These are phyloP conservation scores for Philereme transversata DNA, from an alignment of 2,888 invertebrate genomes.

Conservation along the genomic window DNA sequence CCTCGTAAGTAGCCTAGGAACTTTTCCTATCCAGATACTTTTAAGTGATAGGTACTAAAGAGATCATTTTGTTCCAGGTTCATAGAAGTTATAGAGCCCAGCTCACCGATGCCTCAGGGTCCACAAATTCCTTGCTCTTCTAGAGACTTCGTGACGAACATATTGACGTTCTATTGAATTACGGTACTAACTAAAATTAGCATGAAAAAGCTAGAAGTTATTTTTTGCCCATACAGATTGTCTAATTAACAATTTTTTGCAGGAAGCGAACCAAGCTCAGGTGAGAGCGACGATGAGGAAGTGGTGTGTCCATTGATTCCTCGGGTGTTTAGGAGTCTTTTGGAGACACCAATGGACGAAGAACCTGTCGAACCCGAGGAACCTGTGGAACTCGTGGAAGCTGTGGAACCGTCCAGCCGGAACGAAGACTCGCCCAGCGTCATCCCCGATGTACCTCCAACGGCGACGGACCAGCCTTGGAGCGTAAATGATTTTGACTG, in stretches of 20 bases:
- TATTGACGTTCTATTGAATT: no score
- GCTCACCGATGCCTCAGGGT: neutral
- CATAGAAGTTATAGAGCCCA: constrained; percentile 3
- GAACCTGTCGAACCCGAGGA: neutral
- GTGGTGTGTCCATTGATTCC: neutral
- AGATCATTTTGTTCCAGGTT: constrained; percentile 6
- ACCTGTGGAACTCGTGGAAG: no score
- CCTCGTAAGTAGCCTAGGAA: constrained; percentile 8
- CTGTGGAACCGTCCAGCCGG: no score
- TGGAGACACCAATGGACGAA: constrained; percentile 7
- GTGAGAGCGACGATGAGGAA: constrained; percentile 3
- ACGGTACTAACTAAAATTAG: no score
- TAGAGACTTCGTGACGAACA: neutral
- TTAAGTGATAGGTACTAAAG: constrained; percentile 4
- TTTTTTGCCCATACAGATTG: no score
- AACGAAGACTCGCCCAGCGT: constrained; percentile 1
- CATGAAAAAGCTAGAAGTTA: no score
- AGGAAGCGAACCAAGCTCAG: constrained; percentile 9
- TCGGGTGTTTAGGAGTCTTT: constrained; percentile 2
- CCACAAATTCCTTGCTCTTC: neutral
- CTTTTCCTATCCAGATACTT: constrained; percentile 1
- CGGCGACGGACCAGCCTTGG: constrained; percentile 5
- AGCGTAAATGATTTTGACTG: constrained; percentile 16
- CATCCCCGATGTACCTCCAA: neutral
- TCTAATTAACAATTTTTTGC: constrained; percentile 1